A percentile compares a stretch with the other conserved stretches of the same genome.
Conservation (phyloP, 2,113 vertebrate genomes). For the Silurus glanis region DNA sequence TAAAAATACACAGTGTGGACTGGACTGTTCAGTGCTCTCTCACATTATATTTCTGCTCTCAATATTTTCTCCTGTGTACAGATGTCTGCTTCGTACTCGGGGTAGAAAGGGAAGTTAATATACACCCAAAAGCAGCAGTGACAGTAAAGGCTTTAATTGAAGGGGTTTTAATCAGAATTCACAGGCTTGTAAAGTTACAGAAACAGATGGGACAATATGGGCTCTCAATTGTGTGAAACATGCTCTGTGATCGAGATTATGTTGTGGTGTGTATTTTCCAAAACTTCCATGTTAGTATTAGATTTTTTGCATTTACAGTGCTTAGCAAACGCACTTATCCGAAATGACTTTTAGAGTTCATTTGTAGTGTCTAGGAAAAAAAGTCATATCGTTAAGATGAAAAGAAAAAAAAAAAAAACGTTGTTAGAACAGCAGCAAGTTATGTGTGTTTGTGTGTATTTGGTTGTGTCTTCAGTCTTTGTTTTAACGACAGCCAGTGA, state of each 20-base stretch:
- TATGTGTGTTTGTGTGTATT: background rate
- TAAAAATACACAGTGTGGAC: conserved; percentile 70
- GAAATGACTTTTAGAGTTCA: background rate
- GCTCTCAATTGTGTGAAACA: conserved; percentile 8
- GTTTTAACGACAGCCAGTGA: background rate
- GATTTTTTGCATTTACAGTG: background rate
- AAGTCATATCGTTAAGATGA: background rate
- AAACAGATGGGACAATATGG: conserved; percentile 39
- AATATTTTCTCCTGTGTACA: background rate
- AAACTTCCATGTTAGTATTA: background rate
- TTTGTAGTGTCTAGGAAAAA: background rate
- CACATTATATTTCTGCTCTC: conserved; percentile 47
- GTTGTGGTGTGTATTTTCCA: background rate
- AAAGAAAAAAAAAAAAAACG: background rate
- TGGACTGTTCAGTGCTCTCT: conserved; percentile 66
- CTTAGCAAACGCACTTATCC: background rate
- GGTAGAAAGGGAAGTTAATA: conserved; percentile 35
- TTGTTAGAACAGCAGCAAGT: background rate
- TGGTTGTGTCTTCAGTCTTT: background rate
- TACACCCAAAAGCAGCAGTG: conserved; percentile 52
- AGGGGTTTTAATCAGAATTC: conserved; percentile 70
- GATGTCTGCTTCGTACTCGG: conserved; percentile 21
- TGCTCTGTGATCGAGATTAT: background rate
- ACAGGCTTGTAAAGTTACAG: conserved; percentile 65
- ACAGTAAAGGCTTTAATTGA: conserved; percentile 65